These are phyloP conservation scores for Elanus axillaris DNA, from an alignment of 2,113 vertebrate species.

Conservation along the genomic window DNA sequence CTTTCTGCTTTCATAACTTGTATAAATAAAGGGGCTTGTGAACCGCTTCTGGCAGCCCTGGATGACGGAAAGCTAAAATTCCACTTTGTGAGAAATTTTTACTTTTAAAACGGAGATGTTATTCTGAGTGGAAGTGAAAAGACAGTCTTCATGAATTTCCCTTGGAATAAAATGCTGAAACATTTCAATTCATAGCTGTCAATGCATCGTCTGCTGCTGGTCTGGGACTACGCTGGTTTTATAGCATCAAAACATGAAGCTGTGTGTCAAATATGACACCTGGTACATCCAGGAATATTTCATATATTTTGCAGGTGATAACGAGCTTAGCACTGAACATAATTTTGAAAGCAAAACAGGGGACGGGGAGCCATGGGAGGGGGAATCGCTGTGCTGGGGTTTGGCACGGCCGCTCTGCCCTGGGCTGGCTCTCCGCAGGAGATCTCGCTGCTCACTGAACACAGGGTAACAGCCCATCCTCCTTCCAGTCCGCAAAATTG, in stretches of 20 bases:
- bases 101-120: not conserved
- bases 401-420: fast-evolving
- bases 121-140: not conserved
- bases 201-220: not conserved
- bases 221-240: not conserved
- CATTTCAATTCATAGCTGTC: not conserved
- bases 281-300: not conserved
- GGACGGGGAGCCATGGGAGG: not conserved
- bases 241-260: not conserved
- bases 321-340: not conserved
- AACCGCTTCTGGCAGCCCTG: not conserved
- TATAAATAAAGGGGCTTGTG: not conserved
- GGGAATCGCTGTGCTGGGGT: not conserved
- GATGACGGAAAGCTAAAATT: not conserved
- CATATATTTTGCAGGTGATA: not conserved
- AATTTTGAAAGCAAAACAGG: not conserved
- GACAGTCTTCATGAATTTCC: not conserved
- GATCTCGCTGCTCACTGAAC: not conserved
- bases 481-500: fast-evolving
- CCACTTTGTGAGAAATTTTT: not conserved
- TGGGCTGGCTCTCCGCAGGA: not conserved
- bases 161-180: not conserved
- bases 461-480: not conserved
- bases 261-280: not conserved
- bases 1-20: constrained; percentile 31